Evolutionary conservation across 2,888 invertebrate genomes (phyloP), one percentile per base, ranked within the genome.

Genomic region (Callosobruchus maculatus): DNA sequence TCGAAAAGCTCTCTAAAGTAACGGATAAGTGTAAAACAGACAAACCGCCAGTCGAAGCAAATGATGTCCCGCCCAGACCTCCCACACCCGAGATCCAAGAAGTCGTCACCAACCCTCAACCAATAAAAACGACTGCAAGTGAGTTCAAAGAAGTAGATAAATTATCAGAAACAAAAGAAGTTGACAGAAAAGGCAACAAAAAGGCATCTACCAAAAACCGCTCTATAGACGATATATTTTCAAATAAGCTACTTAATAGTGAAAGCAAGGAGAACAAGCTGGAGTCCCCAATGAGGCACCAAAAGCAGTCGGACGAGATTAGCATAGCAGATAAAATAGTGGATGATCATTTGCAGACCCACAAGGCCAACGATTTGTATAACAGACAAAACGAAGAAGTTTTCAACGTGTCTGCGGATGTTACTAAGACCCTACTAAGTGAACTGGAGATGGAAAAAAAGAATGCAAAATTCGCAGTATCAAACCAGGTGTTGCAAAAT

Each of bases 401-500:
- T 22, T 74, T 76, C 70, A 78, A 77, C 20, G 73, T 77, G n/a
- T 70, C 74, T 9, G 71, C 78, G 21, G 81, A 80, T 21, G 49
- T 77, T 20, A 70, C 74, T n/a, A 81, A 81, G 75, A 75, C 77
- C 4, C 71, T 75, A 20, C 67, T 78, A 5, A 77, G 75, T 69
- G 80, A 80, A 21, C 75, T 80, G 3, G 81, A 82, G n/a, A 67
- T 72, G 0, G 81, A 81, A 70, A 78, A 78, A 75, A 79, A 83
- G 77, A 77, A 78, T 22, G 71, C 79, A 26, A 76, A 81, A 76
- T 77, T 80, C 1, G 21, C 75, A 13, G 18, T 78, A 21, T 76
- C 76, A 2, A 78, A 78, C 22, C 80, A 81, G 75, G 80, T 79
- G 21, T 88, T 87, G 79, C 88, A 90, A 18, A 91, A 89, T 81